These are phyloP conservation scores for Nebria brevicollis DNA, from an alignment of 2,888 invertebrate species.

Conservation along the genomic window DNA sequence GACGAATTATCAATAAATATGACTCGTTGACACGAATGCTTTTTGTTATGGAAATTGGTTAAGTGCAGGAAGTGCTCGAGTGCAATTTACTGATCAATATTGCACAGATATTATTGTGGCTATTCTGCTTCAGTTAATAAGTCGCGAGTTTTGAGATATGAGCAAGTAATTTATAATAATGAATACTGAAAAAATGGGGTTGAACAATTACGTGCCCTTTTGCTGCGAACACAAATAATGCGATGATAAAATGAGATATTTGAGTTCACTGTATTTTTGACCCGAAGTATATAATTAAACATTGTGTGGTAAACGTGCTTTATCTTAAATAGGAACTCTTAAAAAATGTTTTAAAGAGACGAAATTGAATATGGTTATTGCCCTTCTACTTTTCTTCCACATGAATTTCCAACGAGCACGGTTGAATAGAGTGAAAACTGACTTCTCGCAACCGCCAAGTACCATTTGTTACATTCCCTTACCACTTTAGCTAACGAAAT, in stretches of 20 bases:
- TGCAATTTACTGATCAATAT: too few species aligned
- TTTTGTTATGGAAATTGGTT: too few species aligned
- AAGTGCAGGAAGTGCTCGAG: too few species aligned
- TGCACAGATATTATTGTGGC: too few species aligned
- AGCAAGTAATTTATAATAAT: too few species aligned
- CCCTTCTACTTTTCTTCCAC: not conserved
- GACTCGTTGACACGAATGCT: too few species aligned
- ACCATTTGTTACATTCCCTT: not conserved
- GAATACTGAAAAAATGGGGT: not conserved
- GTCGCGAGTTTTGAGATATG: too few species aligned
- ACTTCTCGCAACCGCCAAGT: not conserved
- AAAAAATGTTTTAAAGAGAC: constrained; percentile 39
- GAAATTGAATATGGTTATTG: constrained; percentile 25
- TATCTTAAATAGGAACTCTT: constrained; percentile 39
- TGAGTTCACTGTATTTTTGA: constrained; percentile 1
- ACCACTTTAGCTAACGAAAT: not conserved
- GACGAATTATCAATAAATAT: too few species aligned
- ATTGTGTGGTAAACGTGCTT: constrained; percentile 28
- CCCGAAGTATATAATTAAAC: constrained; percentile 7
- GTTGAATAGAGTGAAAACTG: constrained; percentile 7
- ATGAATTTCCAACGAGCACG: constrained; percentile 39
- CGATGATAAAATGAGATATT: constrained; percentile 5
- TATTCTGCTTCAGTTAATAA: too few species aligned
- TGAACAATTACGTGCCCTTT: not conserved
- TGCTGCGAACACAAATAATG: not conserved